Percentiles rank a stretch among this genome's conserved stretches.
Conservation (phyloP, 1,140 invertebrate species). For the Pararge aegeria region DNA sequence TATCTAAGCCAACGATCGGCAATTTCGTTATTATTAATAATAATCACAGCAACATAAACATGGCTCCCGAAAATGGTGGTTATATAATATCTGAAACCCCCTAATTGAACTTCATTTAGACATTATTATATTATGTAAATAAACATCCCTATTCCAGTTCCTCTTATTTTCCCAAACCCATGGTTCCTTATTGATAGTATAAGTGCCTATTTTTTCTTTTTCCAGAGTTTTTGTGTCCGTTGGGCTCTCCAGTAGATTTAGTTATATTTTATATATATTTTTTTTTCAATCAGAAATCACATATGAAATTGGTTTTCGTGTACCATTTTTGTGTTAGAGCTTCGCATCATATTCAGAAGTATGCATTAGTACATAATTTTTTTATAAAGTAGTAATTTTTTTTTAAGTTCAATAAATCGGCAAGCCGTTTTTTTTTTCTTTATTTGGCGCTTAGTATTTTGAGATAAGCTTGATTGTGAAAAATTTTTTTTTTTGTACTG, state of each 20-base stretch:
- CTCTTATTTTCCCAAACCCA: background rate
- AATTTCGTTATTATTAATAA: background rate
- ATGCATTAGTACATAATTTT: background rate
- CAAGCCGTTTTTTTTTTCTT: background rate
- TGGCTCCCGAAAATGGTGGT: background rate
- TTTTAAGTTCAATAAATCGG: background rate
- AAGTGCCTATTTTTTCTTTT: conserved; percentile 39
- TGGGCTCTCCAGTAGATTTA: conserved; percentile 66
- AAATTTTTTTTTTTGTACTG: too few relatives aligned
- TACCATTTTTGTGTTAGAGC: background rate
- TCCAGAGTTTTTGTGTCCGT: conserved; percentile 56
- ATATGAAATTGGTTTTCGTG: conserved; percentile 32
- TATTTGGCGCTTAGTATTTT: conserved; percentile 3
- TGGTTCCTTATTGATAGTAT: conserved; percentile 9
- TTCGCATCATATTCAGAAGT: conserved; percentile 1
- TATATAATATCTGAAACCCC: background rate
- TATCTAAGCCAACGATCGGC: background rate
- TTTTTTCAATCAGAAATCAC: conserved; percentile 36
- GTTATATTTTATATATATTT: conserved; percentile 45
- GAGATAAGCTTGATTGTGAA: background rate
- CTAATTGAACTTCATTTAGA: background rate
- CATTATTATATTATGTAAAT: conserved; percentile 2
- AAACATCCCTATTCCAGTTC: background rate
- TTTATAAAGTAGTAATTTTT: background rate
- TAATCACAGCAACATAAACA: background rate